phyloP scores from a whole-genome alignment of 2,888 invertebrate genomes.

The Thymelicus sylvestris region DNA sequence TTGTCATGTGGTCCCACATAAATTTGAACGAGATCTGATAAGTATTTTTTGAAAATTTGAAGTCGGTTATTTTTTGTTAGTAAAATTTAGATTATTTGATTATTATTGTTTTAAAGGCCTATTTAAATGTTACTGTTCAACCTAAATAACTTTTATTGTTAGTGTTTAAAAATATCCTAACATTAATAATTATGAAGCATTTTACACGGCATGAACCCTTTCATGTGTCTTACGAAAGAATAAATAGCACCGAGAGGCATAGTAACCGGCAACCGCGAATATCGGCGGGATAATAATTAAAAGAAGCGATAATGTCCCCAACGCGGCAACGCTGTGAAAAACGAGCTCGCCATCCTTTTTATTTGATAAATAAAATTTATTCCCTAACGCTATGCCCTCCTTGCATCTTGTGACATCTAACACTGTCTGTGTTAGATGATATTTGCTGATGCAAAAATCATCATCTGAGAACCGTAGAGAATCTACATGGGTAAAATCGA shows the following conservation, averaged over 20 bases:
- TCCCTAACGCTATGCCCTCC: slow-evolving; percentile 63
- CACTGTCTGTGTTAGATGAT: slow-evolving; percentile 54
- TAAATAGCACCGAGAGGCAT: slow-evolving; percentile 1
- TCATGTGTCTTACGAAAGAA: background rate
- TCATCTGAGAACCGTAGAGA: background rate
- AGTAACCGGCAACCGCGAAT: slow-evolving; percentile 49
- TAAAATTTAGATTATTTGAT: background rate
- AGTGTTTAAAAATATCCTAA: too few relatives aligned
- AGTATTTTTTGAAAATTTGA: too few relatives aligned
- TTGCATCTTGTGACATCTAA: slow-evolving; percentile 63
- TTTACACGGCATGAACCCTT: background rate
- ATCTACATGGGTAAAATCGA: too few relatives aligned
- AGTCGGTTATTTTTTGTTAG: too few relatives aligned
- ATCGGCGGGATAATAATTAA: slow-evolving; percentile 84
- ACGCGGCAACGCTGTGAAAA: slow-evolving; percentile 76
- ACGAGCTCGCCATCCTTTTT: slow-evolving; percentile 83
- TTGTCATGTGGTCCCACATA: too few relatives aligned
- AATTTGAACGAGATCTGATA: too few relatives aligned
- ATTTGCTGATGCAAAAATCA: slow-evolving; percentile 1
- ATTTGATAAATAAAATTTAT: slow-evolving; percentile 85
- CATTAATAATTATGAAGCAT: too few relatives aligned
- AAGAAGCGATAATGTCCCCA: slow-evolving; percentile 83
- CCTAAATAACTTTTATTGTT: too few relatives aligned
- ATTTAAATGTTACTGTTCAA: too few relatives aligned
- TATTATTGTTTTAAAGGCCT: background rate